Conservation (phyloP, 1,140 invertebrate genomes). For the Scaptodrosophila lebanonensis region DNA sequence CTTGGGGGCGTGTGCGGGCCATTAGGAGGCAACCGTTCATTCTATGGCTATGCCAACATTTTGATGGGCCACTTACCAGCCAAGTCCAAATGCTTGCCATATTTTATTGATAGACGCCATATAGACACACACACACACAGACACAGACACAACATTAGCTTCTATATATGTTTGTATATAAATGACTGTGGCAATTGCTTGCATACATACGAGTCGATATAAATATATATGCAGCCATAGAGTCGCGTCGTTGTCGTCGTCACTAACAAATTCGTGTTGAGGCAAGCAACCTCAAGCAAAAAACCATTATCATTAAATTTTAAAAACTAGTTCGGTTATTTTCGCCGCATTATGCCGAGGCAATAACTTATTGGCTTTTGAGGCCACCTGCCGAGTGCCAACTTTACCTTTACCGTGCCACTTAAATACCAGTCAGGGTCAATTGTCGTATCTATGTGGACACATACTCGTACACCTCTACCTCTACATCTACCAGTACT, state of each 20-base stretch:
- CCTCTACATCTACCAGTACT: too few species aligned
- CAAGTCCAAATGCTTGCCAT: constrained; percentile 38
- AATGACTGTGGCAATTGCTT: constrained; percentile 36
- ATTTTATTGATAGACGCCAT: constrained; percentile 55
- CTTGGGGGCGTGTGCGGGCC: too few species aligned
- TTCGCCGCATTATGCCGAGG: constrained; percentile 52
- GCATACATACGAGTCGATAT: too few species aligned
- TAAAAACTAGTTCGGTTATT: constrained; percentile 55
- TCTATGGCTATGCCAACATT: not conserved
- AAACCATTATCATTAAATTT: constrained; percentile 65
- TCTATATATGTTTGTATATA: too few species aligned
- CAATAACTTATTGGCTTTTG: constrained; percentile 67
- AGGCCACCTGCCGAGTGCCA: constrained; percentile 52
- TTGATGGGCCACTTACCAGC: not conserved
- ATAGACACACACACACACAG: too few species aligned
- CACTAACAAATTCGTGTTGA: too few species aligned
- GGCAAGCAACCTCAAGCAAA: not conserved
- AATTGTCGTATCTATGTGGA: not conserved
- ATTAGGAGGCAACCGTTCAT: too few species aligned
- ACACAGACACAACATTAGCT: too few species aligned
- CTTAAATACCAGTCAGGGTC: constrained; percentile 38
- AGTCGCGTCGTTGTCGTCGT: constrained; percentile 29
- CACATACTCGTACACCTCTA: too few species aligned
- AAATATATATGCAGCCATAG: constrained; percentile 15
- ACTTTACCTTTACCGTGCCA: constrained; percentile 18